Conservation (phyloP, 2,113 vertebrate genomes). For the Athene cunicularia region DNA sequence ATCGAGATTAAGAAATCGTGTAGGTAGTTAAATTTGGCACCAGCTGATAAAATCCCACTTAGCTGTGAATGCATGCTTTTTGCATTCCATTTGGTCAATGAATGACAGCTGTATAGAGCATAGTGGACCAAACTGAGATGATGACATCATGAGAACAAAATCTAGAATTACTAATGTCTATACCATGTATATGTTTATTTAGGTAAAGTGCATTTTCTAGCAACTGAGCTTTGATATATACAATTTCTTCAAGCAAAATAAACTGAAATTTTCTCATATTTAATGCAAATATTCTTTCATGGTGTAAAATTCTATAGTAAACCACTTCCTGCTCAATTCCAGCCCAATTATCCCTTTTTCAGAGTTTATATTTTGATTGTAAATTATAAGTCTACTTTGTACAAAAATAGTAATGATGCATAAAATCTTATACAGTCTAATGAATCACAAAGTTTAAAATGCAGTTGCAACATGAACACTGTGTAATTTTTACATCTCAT, state of each 20-base stretch:
- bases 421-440: neutral
- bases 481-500: neutral
- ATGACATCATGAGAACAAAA: neutral
- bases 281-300: neutral
- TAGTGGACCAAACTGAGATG: neutral
- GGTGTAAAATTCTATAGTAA: neutral
- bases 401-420: neutral
- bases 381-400: neutral
- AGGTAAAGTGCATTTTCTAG: neutral
- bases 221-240: neutral
- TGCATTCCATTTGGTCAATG: neutral
- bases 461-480: neutral
- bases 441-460: neutral
- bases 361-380: neutral
- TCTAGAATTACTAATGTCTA: neutral
- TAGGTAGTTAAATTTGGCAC: neutral
- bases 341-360: neutral
- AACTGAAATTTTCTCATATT: neutral
- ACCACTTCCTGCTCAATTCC: neutral
- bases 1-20: neutral
- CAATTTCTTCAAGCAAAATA: neutral
- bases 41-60: neutral
- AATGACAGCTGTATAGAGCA: neutral
- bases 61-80: neutral
- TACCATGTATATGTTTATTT: fast-evolving